A percentile compares a stretch with the other conserved stretches of the same genome.
phyloP scores from a whole-genome alignment of 2,113 vertebrate genomes.

The Dicerorhinus sumatrensis region DNA sequence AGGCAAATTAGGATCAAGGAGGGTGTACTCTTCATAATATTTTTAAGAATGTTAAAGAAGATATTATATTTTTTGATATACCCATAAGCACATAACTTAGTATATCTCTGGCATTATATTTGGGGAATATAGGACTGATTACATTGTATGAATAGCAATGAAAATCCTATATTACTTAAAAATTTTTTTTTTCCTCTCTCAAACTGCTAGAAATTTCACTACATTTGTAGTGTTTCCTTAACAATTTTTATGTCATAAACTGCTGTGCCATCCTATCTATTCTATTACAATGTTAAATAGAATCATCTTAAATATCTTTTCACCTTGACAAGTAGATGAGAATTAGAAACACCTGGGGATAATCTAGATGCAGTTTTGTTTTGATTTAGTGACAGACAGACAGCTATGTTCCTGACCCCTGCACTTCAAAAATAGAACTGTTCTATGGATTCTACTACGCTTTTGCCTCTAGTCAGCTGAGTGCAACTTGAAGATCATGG shows the following conservation, averaged over 20 bases:
- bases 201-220: neutral
- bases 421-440: neutral
- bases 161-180: neutral
- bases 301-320: slow-evolving; percentile 20
- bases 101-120: neutral
- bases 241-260: neutral
- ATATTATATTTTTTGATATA: neutral
- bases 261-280: neutral
- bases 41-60: neutral
- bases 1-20: neutral
- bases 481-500: neutral
- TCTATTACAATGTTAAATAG: neutral
- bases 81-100: neutral
- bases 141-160: neutral
- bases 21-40: neutral
- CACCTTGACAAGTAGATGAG: neutral
- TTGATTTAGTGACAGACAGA: slow-evolving; percentile 32
- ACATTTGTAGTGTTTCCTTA: neutral
- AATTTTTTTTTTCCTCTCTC: neutral
- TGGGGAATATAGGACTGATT: neutral
- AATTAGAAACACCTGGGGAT: neutral
- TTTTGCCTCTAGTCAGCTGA: neutral
- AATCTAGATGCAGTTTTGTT: neutral
- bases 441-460: neutral
- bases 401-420: neutral